phyloP scores from a whole-genome alignment of 2,888 invertebrate genomes.

The Lepidocyrtinus sp. region DNA sequence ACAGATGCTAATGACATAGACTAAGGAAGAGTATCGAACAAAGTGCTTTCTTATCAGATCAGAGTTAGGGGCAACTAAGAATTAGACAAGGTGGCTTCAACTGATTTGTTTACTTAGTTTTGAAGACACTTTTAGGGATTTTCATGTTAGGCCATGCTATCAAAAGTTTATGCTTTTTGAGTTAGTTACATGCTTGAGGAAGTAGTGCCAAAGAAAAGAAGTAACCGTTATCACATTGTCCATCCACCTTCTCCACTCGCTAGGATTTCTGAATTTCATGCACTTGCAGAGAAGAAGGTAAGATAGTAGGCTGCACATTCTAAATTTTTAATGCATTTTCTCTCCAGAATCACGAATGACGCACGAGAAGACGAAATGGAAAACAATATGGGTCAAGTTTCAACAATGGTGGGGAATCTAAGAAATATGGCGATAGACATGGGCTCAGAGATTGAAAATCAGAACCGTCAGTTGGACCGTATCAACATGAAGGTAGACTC shows the following conservation, averaged over 20 bases:
- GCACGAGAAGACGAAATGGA: slow-evolving; percentile 98
- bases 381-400: slow-evolving; percentile 94
- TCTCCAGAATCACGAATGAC: slow-evolving; percentile 92
- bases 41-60: too few species aligned
- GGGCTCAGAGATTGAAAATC: slow-evolving; percentile 98
- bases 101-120: too few species aligned
- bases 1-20: too few species aligned
- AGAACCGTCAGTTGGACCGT: slow-evolving; percentile 97
- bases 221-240: background rate
- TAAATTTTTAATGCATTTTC: background rate
- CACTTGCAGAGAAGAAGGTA: too few species aligned
- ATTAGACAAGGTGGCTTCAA: too few species aligned
- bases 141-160: too few species aligned
- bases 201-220: background rate
- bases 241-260: background rate
- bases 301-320: background rate
- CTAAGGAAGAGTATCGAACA: too few species aligned
- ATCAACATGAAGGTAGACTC: slow-evolving; percentile 94
- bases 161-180: too few species aligned
- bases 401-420: slow-evolving; percentile 97
- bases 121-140: too few species aligned
- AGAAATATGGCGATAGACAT: slow-evolving; percentile 99
- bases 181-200: too few species aligned
- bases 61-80: too few species aligned
- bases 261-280: too few species aligned